These are phyloP conservation scores for Cheumatopsyche charites DNA, from an alignment of 1,140 invertebrate species.

Conservation along the genomic window DNA sequence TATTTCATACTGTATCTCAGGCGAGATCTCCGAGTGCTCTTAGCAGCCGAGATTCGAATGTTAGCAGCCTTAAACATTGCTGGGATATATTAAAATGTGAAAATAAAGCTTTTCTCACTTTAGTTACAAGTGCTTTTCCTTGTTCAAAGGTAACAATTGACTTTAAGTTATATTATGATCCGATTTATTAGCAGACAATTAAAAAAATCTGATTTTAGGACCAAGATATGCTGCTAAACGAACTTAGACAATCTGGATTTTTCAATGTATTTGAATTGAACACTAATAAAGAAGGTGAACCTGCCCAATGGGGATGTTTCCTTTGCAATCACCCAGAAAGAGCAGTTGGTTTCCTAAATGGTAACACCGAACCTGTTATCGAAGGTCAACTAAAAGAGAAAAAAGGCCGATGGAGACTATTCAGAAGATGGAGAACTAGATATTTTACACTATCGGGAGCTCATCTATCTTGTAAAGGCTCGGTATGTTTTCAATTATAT, in stretches of 20 bases:
- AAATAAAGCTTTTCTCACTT: constrained; percentile 85
- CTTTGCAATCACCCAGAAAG: constrained; percentile 90
- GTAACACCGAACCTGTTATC: constrained; percentile 75
- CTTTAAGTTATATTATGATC: not conserved
- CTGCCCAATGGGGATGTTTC: constrained; percentile 80
- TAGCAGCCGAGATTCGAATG: constrained; percentile 82
- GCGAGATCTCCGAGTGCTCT: constrained; percentile 79
- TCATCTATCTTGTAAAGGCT: constrained; percentile 85
- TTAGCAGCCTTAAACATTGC: constrained; percentile 85
- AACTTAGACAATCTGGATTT: constrained; percentile 84
- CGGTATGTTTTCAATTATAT: constrained; percentile 65
- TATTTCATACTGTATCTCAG: constrained; percentile 55
- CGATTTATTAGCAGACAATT: not conserved
- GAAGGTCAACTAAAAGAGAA: constrained; percentile 95
- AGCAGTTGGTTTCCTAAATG: constrained; percentile 79
- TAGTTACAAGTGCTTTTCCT: constrained; percentile 92
- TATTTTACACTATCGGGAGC: constrained; percentile 93
- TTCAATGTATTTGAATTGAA: constrained; percentile 90
- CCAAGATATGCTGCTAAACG: constrained; percentile 82
- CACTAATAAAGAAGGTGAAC: constrained; percentile 57
- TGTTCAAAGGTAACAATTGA: constrained; percentile 70
- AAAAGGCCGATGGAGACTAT: constrained; percentile 90
- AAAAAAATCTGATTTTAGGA: constrained; percentile 63
- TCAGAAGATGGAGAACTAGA: constrained; percentile 87
- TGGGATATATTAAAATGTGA: constrained; percentile 93